phyloP scores from a whole-genome alignment of 2,113 vertebrate genomes.

The Spea bombifrons region DNA sequence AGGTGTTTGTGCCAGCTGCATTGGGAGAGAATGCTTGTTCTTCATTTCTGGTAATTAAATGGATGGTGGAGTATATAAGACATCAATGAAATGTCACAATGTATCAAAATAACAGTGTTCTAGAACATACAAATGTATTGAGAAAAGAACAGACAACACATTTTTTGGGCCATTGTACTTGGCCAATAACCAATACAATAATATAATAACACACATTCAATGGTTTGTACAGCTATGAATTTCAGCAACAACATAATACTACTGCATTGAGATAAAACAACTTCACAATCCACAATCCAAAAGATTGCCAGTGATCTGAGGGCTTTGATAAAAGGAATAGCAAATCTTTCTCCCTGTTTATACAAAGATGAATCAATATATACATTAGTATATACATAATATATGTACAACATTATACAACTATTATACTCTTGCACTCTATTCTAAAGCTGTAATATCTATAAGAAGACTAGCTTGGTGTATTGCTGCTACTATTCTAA shows the following conservation, averaged over 20 bases:
- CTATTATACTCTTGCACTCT: neutral
- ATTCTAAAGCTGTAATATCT: slow-evolving; percentile 1
- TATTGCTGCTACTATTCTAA: slow-evolving; percentile 1
- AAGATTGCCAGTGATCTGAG: neutral
- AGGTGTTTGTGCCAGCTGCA: slow-evolving; percentile 19
- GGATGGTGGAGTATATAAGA: slow-evolving; percentile 3
- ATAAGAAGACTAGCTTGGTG: neutral
- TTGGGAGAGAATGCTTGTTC: neutral
- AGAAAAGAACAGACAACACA: slow-evolving; percentile 8
- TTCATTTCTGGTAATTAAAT: slow-evolving; percentile 1
- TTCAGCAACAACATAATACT: neutral
- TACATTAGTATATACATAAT: neutral
- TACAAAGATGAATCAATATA: neutral
- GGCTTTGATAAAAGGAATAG: neutral
- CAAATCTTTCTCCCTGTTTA: neutral
- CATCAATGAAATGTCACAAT: slow-evolving; percentile 11
- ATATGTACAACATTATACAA: neutral
- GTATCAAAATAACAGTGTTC: slow-evolving; percentile 21
- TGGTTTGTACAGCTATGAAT: slow-evolving; percentile 16
- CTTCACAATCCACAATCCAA: neutral
- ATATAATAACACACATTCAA: slow-evolving; percentile 16
- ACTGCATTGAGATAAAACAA: neutral
- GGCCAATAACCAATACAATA: neutral
- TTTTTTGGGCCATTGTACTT: slow-evolving; percentile 15
- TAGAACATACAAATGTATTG: neutral